A percentile compares a stretch with the other conserved stretches of the same genome.
Evolutionary conservation across 1,140 invertebrate species (phyloP).

Genomic region (Luehdorfia chinensis): DNA sequence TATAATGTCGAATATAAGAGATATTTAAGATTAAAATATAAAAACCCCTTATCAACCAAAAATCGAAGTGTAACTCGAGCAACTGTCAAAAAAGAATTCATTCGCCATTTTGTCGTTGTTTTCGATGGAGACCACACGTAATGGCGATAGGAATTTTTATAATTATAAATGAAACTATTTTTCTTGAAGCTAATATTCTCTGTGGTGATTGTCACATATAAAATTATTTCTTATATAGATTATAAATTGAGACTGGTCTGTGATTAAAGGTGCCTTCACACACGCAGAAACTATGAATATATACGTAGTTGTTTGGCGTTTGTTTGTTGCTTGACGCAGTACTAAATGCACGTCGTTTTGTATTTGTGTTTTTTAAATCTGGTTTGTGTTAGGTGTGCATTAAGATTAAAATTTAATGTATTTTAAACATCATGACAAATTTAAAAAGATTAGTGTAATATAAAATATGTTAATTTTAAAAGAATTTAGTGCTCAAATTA

Average conservation of each 20-base stretch:
- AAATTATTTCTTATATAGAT: conserved; percentile 2
- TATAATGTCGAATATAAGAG: conserved; percentile 29
- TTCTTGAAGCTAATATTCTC: neutral
- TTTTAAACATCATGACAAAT: conserved; percentile 6
- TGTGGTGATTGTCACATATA: conserved; percentile 2
- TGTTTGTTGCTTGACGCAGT: too few relatives aligned
- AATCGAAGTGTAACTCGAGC: too few relatives aligned
- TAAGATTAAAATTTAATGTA: neutral
- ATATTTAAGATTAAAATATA: conserved; percentile 17
- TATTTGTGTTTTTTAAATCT: too few relatives aligned
- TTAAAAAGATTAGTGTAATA: neutral
- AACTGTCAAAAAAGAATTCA: neutral
- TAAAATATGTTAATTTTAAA: too few relatives aligned
- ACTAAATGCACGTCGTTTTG: too few relatives aligned
- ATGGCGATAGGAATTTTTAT: neutral
- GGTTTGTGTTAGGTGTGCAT: too few relatives aligned
- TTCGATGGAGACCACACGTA: too few relatives aligned
- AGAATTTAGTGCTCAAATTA: too few relatives aligned
- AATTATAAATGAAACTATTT: neutral
- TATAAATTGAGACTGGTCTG: conserved; percentile 9
- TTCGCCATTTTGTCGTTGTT: conserved; percentile 7
- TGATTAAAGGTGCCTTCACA: conserved; percentile 10
- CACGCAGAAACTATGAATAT: neutral
- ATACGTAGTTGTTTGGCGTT: too few relatives aligned
- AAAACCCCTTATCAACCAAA: neutral